Evolutionary conservation across 2,888 invertebrate genomes (phyloP), one percentile per base, ranked within the genome.

Genomic region (Thelaira solivaga): DNA sequence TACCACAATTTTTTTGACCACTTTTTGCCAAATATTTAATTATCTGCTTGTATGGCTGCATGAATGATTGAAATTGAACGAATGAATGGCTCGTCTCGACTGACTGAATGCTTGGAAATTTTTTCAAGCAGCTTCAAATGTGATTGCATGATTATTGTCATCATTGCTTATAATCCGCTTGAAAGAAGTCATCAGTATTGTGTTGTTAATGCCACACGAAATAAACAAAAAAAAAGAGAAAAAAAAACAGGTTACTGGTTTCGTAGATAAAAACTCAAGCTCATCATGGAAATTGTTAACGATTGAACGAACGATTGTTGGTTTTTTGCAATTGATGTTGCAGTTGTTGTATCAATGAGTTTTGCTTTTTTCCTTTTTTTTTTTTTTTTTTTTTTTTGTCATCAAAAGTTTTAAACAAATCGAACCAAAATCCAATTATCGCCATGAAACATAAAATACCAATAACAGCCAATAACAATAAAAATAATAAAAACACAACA

Each of bases 341-440:
- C 45, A n/a, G 13, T 55, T 57, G 45, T 57, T 65, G 22, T 74
- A 43, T 13, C 26, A 41, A 31, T 57, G 41, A 65, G 55, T 31
- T 53, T 62, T 34, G 16, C 31, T 22, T 41, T 11, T 31, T 43
- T 45, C 18, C 22, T 34, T 61, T 20, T 41, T n/a, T 26, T 47
- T 31, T 45, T 34, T 45, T 45, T 45, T 61, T 51, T 64, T 64
- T 49, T 24, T 49, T 49, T 16, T 43, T 11, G 11, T 22, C 16
- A 29, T 51, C 45, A 55, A 67, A 72, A 67, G 62, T 78, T 76
- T 65, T 65, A 71, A 74, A 78, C 74, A 78, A 74, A 78, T 78
- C 78, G 69, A 78, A 78, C 78, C 78, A 74, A 78, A 78, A 78
- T 78, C 78, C 78, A 74, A 78, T 78, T 78, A 78, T 78, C 78